These are phyloP conservation scores for Dryobotodes eremita DNA, from an alignment of 2,888 invertebrate genomes.

Conservation along the genomic window DNA sequence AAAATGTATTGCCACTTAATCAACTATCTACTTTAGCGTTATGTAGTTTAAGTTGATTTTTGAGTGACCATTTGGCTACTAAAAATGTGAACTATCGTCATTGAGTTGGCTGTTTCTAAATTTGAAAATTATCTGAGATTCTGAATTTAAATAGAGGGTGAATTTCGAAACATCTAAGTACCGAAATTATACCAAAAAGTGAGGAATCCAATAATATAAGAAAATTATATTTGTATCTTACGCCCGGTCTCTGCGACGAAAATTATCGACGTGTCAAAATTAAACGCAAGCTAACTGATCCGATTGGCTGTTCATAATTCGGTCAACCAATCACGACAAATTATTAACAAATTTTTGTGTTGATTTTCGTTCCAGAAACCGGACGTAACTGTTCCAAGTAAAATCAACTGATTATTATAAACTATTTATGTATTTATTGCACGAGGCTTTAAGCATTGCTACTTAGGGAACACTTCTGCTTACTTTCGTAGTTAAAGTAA, in stretches of 20 bases:
- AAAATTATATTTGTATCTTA: too few relatives aligned
- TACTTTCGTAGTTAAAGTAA: constrained; percentile 5
- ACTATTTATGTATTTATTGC: constrained; percentile 14
- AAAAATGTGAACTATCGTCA: too few relatives aligned
- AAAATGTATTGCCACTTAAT: neutral
- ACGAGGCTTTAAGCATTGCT: constrained; percentile 13
- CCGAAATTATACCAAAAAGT: neutral
- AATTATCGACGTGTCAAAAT: too few relatives aligned
- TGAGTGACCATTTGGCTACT: neutral
- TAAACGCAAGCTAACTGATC: too few relatives aligned
- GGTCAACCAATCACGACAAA: too few relatives aligned
- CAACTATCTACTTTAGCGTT: neutral
- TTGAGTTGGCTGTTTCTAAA: neutral
- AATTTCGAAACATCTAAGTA: neutral
- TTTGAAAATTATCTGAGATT: neutral
- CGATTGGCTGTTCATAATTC: too few relatives aligned
- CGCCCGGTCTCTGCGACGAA: too few relatives aligned
- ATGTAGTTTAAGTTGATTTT: neutral
- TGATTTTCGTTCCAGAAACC: too few relatives aligned
- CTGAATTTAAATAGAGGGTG: neutral
- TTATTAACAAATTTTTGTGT: too few relatives aligned
- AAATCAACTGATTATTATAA: constrained; percentile 13
- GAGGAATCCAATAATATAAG: too few relatives aligned
- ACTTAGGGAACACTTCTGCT: neutral
- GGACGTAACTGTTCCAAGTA: neutral